Conservation (phyloP, 2,113 vertebrate genomes). For the Glaucidium brasilianum region DNA sequence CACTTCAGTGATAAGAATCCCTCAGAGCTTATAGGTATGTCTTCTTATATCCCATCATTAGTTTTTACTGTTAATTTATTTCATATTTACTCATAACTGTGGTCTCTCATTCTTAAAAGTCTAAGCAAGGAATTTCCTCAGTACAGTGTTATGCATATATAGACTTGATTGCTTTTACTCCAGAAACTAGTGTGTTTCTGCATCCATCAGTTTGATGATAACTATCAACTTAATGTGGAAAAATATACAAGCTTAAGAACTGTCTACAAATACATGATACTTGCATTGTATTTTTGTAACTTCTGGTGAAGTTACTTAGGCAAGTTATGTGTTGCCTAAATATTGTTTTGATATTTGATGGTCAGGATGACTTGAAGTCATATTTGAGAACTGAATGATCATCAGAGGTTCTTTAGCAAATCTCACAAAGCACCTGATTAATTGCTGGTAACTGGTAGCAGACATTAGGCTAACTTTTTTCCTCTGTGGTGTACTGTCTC, state of each 20-base stretch:
- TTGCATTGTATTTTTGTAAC: background rate
- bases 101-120: background rate
- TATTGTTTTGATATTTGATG: background rate
- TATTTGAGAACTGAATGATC: background rate
- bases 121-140: background rate
- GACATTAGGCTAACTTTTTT: background rate
- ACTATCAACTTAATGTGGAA: background rate
- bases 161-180: background rate
- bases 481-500: background rate
- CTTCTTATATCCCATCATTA: background rate
- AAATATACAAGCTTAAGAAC: background rate
- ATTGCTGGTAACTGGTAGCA: background rate
- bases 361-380: background rate
- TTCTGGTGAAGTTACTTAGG: background rate
- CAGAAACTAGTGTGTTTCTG: background rate
- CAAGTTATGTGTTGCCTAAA: background rate
- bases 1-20: constrained; percentile 91
- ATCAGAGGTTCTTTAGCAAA: background rate
- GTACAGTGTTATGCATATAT: background rate
- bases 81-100: background rate
- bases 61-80: background rate
- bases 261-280: background rate
- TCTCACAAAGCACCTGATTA: background rate
- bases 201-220: background rate
- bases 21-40: constrained; percentile 90